These are phyloP conservation scores for Karalla daura DNA, from an alignment of 2,797 vertebrate genomes.

Conservation along the genomic window DNA sequence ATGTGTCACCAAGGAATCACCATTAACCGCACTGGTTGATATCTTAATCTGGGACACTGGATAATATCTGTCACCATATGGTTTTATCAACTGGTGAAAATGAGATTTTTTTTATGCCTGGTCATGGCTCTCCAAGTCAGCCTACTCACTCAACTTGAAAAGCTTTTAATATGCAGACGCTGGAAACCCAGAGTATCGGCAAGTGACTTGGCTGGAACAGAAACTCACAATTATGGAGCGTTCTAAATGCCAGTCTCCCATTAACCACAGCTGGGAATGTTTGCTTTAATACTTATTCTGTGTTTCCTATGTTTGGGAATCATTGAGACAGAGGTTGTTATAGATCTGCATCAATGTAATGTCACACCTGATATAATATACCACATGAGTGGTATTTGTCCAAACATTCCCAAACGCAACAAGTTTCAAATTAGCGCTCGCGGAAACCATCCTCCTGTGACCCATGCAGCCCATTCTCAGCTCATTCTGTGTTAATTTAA, in stretches of 20 bases:
- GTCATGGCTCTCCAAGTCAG: neutral
- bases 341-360: neutral
- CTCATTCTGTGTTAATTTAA: conserved; percentile 36
- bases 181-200: conserved; percentile 10
- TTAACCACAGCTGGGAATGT: neutral
- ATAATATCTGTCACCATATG: neutral
- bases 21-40: conserved; percentile 23
- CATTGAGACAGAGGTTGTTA: neutral
- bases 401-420: neutral
- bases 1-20: conserved; percentile 48
- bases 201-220: conserved; percentile 6
- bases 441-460: neutral
- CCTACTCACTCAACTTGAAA: neutral
- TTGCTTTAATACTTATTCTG: neutral
- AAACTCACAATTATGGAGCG: conserved; percentile 3
- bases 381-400: neutral
- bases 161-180: conserved; percentile 10
- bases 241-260: neutral
- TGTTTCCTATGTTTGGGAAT: neutral
- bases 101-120: neutral
- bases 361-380: neutral
- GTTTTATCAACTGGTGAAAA: conserved; percentile 4
- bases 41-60: conserved; percentile 33
- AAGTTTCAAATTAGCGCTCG: conserved; percentile 1
- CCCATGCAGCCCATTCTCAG: conserved; percentile 1